Evolutionary conservation across 1,140 invertebrate species (phyloP).

Genomic region (Lasioglossum baleicum): DNA sequence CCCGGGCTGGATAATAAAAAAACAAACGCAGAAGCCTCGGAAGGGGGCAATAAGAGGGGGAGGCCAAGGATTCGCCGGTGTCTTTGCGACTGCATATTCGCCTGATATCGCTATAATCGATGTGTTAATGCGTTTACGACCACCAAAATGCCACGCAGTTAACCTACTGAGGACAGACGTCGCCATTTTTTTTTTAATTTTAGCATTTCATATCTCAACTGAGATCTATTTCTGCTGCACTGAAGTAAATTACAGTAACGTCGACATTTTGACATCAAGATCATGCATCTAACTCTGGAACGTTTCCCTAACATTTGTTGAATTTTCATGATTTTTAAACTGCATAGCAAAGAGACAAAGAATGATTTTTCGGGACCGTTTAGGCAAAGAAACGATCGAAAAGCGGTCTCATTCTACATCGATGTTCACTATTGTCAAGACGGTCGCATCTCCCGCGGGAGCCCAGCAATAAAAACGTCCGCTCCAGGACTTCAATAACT

Average conservation of each 20-base stretch:
- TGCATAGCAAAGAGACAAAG: too few species aligned
- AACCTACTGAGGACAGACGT: too few species aligned
- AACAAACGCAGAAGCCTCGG: not conserved
- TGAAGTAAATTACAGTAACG: too few species aligned
- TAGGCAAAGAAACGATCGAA: too few species aligned
- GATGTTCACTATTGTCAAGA: not conserved
- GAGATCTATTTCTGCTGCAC: too few species aligned
- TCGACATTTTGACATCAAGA: not conserved
- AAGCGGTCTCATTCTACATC: not conserved
- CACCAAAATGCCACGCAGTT: constrained; percentile 50
- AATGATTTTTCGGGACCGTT: too few species aligned
- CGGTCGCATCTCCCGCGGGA: too few species aligned
- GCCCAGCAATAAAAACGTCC: constrained; percentile 22
- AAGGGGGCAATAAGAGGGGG: constrained; percentile 37
- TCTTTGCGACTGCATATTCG: not conserved
- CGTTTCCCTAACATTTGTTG: too few species aligned
- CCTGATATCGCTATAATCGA: constrained; percentile 36
- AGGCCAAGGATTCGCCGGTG: constrained; percentile 15
- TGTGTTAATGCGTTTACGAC: constrained; percentile 60
- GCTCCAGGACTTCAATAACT: constrained; percentile 24
- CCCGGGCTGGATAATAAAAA: constrained; percentile 26
- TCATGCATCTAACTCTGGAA: too few species aligned
- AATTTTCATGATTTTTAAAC: too few species aligned
- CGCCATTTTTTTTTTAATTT: too few species aligned
- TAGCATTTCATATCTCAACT: too few species aligned